Base-by-base conservation (phyloP, 2,113 vertebrate genomes). In the Pedetes capensis region DNA sequence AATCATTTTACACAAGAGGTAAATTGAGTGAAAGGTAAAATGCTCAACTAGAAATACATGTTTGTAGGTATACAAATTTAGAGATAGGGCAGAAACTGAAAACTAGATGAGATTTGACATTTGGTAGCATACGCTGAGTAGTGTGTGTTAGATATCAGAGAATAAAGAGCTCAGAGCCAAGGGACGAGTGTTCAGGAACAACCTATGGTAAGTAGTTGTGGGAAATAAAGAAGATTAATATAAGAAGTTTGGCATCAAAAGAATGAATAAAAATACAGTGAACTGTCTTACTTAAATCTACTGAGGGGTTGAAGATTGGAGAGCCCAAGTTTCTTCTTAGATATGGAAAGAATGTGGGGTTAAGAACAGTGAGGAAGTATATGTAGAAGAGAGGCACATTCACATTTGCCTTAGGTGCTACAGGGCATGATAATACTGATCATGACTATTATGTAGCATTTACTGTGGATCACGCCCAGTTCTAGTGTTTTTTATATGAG, bases 111-210 rank as follows among this genome's bases (percentile, higher is more conserved):
- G 53, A 44, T 59, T 84, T 86, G 44, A 9, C 42, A 66, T 75
- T 95, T 83, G 69, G 34, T 87, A 87, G 6, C 22, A 51, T 39
- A 22, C 79, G 44, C 44, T 93, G 59, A 91, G 44, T 42, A 86
- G 5, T 49, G 55, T 16, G 10, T 92, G 11, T 82, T 91, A 71
- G 32, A 93, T 64, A 94, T 93, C 44, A 86, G 69, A 93, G n/a
- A 91, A 69, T 4, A 17, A 87, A 94, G 71, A 68, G 42, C 27
- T 5, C 5, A 69, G 59, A 88, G 14, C 71, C 10, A 91, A n/a
- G 57, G 85, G 32, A 49, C 49, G 47, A 91, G 32, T 91, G 37
- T 85, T 90, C 53, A 87, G 44, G 61, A 83, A 55, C 59, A 91
- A 69, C 84, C 8, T 83, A 2, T 66, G 39, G 32, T 61, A 64